These are phyloP conservation scores for Platorchestia sp. DNA, from an alignment of 1,140 invertebrate genomes.

Conservation along the genomic window DNA sequence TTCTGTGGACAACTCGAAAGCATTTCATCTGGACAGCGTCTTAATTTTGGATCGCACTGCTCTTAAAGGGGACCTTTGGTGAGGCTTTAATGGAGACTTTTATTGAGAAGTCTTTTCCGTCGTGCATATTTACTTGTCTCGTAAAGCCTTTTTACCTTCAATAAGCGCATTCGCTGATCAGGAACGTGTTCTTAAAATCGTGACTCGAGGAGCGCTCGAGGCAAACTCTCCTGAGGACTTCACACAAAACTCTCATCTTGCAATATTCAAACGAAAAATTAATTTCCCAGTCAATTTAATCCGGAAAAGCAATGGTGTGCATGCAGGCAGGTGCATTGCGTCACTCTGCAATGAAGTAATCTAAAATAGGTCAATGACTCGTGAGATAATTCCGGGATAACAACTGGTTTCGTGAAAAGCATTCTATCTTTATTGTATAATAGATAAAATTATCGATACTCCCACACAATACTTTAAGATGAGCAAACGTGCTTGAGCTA, in stretches of 20 bases:
- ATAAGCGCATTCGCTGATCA: conserved; percentile 18
- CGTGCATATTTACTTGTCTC: conserved; percentile 35
- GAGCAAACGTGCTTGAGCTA: not conserved
- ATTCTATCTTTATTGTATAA: not conserved
- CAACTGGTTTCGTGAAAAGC: not conserved
- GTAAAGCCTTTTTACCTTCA: conserved; percentile 41
- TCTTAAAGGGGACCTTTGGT: conserved; percentile 2
- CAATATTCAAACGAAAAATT: not conserved
- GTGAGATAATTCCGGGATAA: not conserved
- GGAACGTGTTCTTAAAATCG: conserved; percentile 4
- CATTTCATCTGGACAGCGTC: conserved; percentile 20
- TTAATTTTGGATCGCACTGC: conserved; percentile 47
- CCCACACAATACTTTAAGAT: not conserved
- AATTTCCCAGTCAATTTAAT: not conserved
- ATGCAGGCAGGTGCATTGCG: too few species aligned
- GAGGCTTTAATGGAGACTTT: conserved; percentile 49
- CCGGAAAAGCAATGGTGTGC: not conserved
- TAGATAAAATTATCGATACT: not conserved
- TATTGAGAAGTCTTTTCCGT: conserved; percentile 40
- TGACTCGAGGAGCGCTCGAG: not conserved
- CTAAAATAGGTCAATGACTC: too few species aligned
- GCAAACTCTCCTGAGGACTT: not conserved
- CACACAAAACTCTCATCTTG: not conserved
- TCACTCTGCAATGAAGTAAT: too few species aligned
- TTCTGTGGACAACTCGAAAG: not conserved